Conservation (phyloP, 2,113 vertebrate species). For the Zosterops borbonicus region DNA sequence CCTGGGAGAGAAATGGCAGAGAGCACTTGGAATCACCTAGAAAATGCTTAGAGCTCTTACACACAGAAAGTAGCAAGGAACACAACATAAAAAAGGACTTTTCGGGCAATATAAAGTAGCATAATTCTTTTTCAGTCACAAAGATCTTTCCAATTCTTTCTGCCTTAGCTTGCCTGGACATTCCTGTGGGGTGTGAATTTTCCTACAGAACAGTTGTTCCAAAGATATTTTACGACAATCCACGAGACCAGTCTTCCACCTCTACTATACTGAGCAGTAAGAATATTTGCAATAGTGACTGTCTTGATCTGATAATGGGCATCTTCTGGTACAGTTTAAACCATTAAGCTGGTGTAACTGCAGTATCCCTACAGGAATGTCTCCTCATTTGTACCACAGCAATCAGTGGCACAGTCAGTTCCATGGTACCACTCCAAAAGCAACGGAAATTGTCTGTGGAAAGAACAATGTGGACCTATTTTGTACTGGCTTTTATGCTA, state of each 20-base stretch:
- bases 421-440: background rate
- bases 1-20: constrained; percentile 70
- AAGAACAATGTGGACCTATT: background rate
- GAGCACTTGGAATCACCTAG: background rate
- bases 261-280: background rate
- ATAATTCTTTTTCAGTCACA: background rate
- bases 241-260: background rate
- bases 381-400: background rate
- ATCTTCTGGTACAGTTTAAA: background rate
- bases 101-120: background rate
- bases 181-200: background rate
- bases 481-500: background rate
- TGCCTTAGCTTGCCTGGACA: background rate
- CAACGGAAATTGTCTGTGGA: background rate
- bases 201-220: background rate
- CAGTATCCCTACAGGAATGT: background rate
- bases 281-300: background rate
- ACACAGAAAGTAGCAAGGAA: background rate
- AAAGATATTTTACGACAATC: background rate
- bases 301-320: background rate
- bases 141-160: background rate
- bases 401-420: background rate
- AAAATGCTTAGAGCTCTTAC: background rate
- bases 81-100: background rate
- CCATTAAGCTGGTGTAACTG: background rate